Evolutionary conservation across 2,797 vertebrate species (phyloP).

Genomic region (Meda fulgida): DNA sequence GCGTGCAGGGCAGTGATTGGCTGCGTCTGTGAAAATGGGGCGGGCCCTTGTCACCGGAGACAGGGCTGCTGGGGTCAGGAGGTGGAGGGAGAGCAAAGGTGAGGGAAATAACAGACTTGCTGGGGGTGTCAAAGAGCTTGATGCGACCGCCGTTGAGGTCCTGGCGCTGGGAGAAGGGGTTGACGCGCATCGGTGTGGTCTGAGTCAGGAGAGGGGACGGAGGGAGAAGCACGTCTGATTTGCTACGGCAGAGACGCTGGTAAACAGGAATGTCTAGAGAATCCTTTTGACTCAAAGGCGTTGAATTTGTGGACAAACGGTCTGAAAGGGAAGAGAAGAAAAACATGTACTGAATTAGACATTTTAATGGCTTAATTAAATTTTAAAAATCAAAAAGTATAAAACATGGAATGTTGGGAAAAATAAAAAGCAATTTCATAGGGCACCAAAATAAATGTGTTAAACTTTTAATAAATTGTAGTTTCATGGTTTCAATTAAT

Average conservation of each 20-base stretch:
- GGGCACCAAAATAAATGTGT: neutral
- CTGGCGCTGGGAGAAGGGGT: slow-evolving; percentile 93
- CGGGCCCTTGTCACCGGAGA: slow-evolving; percentile 67
- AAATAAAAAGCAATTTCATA: neutral
- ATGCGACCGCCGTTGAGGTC: slow-evolving; percentile 95
- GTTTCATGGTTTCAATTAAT: neutral
- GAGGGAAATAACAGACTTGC: slow-evolving; percentile 89
- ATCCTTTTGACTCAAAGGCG: slow-evolving; percentile 41
- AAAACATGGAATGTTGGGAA: neutral
- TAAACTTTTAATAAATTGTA: neutral
- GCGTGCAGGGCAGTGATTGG: slow-evolving; percentile 88
- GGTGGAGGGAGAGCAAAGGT: slow-evolving; percentile 86
- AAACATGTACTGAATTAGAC: no score
- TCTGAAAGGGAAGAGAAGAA: neutral
- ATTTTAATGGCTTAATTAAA: no score
- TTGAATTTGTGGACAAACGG: neutral
- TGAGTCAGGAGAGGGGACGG: slow-evolving; percentile 61
- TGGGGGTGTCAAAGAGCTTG: slow-evolving; percentile 93
- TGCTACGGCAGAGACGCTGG: slow-evolving; percentile 84
- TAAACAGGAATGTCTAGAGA: slow-evolving; percentile 75
- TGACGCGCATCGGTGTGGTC: slow-evolving; percentile 78
- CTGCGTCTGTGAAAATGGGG: slow-evolving; percentile 80
- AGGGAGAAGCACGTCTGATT: slow-evolving; percentile 83
- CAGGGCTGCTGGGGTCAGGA: slow-evolving; percentile 65
- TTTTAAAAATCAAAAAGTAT: no score